phyloP scores from a whole-genome alignment of 1,140 invertebrate genomes.

The Hormaphis cornu region DNA sequence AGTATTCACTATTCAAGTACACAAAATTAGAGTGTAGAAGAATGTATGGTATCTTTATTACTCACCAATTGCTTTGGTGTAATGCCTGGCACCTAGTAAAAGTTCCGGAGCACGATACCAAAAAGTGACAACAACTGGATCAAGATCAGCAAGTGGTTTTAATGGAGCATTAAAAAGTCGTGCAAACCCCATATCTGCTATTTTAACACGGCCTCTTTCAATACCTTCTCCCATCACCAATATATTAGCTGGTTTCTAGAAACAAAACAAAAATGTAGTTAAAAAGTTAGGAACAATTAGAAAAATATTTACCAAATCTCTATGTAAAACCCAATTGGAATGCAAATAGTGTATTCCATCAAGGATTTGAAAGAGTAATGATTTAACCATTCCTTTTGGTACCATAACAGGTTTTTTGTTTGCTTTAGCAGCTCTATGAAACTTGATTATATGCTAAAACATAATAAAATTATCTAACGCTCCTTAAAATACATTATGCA shows the following conservation, averaged over 20 bases:
- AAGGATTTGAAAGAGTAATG: slow-evolving; percentile 94
- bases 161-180: slow-evolving; percentile 95
- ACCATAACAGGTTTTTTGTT: slow-evolving; percentile 95
- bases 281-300: slow-evolving; percentile 11
- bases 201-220: slow-evolving; percentile 94
- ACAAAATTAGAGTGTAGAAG: too few species aligned
- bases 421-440: slow-evolving; percentile 94
- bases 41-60: background rate
- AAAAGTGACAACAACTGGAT: slow-evolving; percentile 99
- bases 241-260: slow-evolving; percentile 96
- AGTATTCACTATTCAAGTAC: too few species aligned
- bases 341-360: slow-evolving; percentile 99
- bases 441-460: slow-evolving; percentile 94
- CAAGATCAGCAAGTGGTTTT: slow-evolving; percentile 93
- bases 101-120: slow-evolving; percentile 99
- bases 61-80: slow-evolving; percentile 94
- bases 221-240: slow-evolving; percentile 98
- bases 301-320: slow-evolving; percentile 72
- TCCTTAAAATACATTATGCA: background rate
- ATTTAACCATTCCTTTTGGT: slow-evolving; percentile 96
- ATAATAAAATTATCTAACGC: slow-evolving; percentile 6
- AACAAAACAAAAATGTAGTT: slow-evolving; percentile 16
- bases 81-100: slow-evolving; percentile 91
- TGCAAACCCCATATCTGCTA: slow-evolving; percentile 99
- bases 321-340: slow-evolving; percentile 98